Evolutionary conservation across 2,113 vertebrate genomes (phyloP), one percentile per base, ranked within the genome.

Genomic region (Austrofundulus limnaeus): DNA sequence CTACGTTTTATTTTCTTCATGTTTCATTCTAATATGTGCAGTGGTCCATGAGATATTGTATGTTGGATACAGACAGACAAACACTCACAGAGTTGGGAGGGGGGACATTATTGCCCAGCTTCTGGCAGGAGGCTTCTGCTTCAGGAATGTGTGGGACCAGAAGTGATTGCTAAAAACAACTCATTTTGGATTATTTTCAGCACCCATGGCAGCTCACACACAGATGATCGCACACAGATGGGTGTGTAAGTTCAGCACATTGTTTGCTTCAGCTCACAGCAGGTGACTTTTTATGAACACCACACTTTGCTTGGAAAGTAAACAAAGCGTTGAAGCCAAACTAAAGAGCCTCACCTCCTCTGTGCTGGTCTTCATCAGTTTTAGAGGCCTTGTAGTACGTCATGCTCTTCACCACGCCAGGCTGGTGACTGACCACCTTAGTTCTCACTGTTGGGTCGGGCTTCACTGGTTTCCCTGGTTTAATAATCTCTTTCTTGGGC

Each of bases 301-400:
- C 39, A 11, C 11, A 20, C 20, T 46, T 11, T 19, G 20, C 21
- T 52, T 31, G 24, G 48, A 58, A 17, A 61, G n/a, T 17, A 17
- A 1, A 17, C 37, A 54, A 43, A 1, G 12, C 6, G 54, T 58
- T 25, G 19, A 46, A 38, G 34, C 25, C 34, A 50, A 38, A 23
- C 11, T 49, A 49, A 20, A 37, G 66, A 41, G 72, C 70, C 83
- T 89, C 80, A 84, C 87, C 91, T 89, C 81, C 91, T 60, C 81
- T 78, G 58, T 82, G 81, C 55, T 93, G 92, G 0, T 86, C 77
- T 0, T 41, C 85, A 0, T 92, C 93, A 0, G 21, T 76, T 68
- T 89, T 92, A 73, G 90, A 87, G 0, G 95, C 94, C 87, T 98
- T 98, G 92, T 99, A 99, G 92, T 98, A 99, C 0, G 96, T 97